These are phyloP conservation scores for Campaea margaritaria DNA, from an alignment of 2,888 invertebrate genomes.

Conservation along the genomic window DNA sequence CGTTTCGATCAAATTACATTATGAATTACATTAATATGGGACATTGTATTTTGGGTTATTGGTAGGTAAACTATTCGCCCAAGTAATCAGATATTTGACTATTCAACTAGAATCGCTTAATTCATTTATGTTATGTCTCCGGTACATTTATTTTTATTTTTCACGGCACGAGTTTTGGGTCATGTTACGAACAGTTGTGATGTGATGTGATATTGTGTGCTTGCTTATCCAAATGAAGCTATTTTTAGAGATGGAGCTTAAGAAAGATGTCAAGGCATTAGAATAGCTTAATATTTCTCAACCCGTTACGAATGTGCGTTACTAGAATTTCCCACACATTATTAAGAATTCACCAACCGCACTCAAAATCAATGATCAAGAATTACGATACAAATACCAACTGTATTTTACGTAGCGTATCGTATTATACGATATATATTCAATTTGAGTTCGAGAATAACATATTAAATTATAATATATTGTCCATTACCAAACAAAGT, in stretches of 20 bases:
- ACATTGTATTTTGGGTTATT: too few species aligned
- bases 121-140: too few species aligned
- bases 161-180: not conserved
- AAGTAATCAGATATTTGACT: too few species aligned
- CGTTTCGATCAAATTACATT: too few species aligned
- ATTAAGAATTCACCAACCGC: conserved; percentile 34
- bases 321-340: conserved; percentile 38
- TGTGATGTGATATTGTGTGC: conserved; percentile 4
- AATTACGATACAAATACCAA: conserved; percentile 37
- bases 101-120: too few species aligned
- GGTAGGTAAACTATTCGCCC: too few species aligned
- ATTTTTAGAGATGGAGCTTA: conserved; percentile 8
- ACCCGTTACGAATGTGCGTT: not conserved
- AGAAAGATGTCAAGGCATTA: conserved; percentile 18
- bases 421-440: conserved; percentile 58
- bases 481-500: conserved; percentile 48
- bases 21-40: too few species aligned
- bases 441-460: conserved; percentile 57
- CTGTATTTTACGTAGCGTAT: conserved; percentile 39
- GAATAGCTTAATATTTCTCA: conserved; percentile 20
- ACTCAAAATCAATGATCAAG: conserved; percentile 32
- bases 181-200: conserved; percentile 4
- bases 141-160: not conserved
- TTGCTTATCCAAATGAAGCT: conserved; percentile 10
- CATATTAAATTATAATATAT: conserved; percentile 64